Conservation (phyloP, 2,888 invertebrate genomes). For the Heteromurus nitidus region DNA sequence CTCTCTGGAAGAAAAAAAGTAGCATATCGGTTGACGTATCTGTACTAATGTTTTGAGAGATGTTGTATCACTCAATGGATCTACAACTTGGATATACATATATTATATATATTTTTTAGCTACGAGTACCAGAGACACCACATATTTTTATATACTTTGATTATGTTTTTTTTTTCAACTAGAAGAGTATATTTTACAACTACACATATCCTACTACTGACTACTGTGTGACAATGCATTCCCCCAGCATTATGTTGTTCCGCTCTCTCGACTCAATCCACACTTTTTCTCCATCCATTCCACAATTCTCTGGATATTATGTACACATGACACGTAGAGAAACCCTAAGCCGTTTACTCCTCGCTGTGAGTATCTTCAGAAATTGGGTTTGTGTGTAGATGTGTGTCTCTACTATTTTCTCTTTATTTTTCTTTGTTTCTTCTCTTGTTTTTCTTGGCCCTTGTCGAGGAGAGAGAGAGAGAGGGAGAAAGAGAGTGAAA, state of each 20-base stretch:
- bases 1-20: too few species aligned
- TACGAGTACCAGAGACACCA: too few species aligned
- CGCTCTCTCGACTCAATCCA: conserved; percentile 42
- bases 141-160: too few species aligned
- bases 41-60: too few species aligned
- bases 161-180: too few species aligned
- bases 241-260: conserved; percentile 37
- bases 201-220: background rate
- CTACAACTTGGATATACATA: too few species aligned
- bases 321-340: conserved; percentile 52
- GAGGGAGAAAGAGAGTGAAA: conserved; percentile 19
- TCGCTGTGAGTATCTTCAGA: background rate
- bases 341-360: conserved; percentile 38
- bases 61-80: too few species aligned
- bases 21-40: too few species aligned
- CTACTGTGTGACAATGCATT: background rate
- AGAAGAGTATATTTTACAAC: too few species aligned
- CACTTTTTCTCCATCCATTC: conserved; percentile 26
- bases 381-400: conserved; percentile 20
- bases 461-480: too few species aligned
- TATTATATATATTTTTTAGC: too few species aligned
- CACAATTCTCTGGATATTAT: conserved; percentile 33
- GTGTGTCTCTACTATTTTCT: background rate
- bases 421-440: conserved; percentile 35
- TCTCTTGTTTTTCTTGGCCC: conserved; percentile 44